Evolutionary conservation across 2,888 invertebrate genomes (phyloP).

Genomic region (Octodonta nipae): DNA sequence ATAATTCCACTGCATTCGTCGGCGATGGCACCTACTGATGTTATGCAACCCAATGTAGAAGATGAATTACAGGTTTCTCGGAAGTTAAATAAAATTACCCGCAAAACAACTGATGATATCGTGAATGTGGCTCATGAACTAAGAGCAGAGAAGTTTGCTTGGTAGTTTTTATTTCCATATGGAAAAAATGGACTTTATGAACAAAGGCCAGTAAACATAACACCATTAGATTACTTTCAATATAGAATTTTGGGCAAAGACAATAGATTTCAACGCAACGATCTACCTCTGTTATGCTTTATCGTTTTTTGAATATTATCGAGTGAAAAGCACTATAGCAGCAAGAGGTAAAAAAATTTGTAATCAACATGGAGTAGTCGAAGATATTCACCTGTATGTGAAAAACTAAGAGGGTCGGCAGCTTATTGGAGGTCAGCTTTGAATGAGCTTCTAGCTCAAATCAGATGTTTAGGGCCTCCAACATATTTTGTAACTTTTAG

Average conservation of each 20-base stretch:
- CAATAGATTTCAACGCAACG: conserved; percentile 4
- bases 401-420: conserved; percentile 5
- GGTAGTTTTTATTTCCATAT: conserved; percentile 2
- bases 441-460: conserved; percentile 6
- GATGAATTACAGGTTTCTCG: conserved; percentile 3
- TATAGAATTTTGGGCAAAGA: conserved; percentile 3
- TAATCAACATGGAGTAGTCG: conserved; percentile 3
- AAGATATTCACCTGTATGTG: conserved; percentile 3
- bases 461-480: conserved; percentile 5
- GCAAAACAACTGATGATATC: conserved; percentile 4
- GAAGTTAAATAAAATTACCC: conserved; percentile 4
- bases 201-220: conserved; percentile 2
- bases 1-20: conserved; percentile 3
- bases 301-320: conserved; percentile 5
- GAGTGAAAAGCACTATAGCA: conserved; percentile 3
- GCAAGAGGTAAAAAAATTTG: conserved; percentile 3
- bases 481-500: conserved; percentile 7
- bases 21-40: conserved; percentile 2
- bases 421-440: conserved; percentile 5
- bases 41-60: conserved; percentile 3
- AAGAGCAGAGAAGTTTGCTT: no score
- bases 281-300: conserved; percentile 5
- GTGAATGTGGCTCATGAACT: no score
- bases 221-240: conserved; percentile 3
- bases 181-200: conserved; percentile 3